Evolutionary conservation across 1,140 invertebrate genomes (phyloP).

Genomic region (Megathymus violae): DNA sequence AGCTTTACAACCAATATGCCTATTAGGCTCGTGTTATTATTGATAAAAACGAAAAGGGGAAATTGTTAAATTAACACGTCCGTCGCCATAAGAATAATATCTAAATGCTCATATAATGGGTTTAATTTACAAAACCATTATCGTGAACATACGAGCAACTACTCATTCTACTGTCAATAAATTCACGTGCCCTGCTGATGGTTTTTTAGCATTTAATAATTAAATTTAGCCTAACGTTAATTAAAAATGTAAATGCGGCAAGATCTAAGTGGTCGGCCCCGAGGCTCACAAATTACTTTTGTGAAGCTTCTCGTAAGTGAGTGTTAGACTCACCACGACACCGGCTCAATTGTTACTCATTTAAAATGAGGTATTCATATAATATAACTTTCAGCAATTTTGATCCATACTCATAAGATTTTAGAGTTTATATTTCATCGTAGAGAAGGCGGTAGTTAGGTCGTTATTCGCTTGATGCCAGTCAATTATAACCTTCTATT

Average conservation of each 20-base stretch:
- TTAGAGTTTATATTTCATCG: slow-evolving; percentile 59
- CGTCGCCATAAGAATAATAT: slow-evolving; percentile 54
- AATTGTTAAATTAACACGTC: slow-evolving; percentile 53
- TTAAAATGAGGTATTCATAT: slow-evolving; percentile 39
- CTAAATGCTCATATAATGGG: slow-evolving; percentile 54
- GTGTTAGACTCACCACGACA: slow-evolving; percentile 55
- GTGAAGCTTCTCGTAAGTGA: slow-evolving; percentile 64
- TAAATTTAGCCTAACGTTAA: slow-evolving; percentile 67
- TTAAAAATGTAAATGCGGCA: slow-evolving; percentile 63
- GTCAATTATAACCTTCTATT: slow-evolving; percentile 80
- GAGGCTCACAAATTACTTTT: slow-evolving; percentile 63
- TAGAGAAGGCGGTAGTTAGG: slow-evolving; percentile 45
- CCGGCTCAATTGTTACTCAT: slow-evolving; percentile 38
- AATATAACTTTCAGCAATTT: slow-evolving; percentile 40
- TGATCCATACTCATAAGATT: slow-evolving; percentile 35
- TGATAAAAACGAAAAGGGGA: slow-evolving; percentile 58
- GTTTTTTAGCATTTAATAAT: slow-evolving; percentile 51
- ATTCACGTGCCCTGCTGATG: slow-evolving; percentile 60
- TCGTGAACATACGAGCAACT: slow-evolving; percentile 57
- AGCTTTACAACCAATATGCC: slow-evolving; percentile 38
- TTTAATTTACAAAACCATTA: slow-evolving; percentile 73
- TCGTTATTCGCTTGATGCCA: slow-evolving; percentile 63
- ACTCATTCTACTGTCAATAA: slow-evolving; percentile 62
- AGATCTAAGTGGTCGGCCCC: slow-evolving; percentile 63
- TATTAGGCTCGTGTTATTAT: slow-evolving; percentile 46